Evolutionary conservation across 2,113 vertebrate species (phyloP).

Genomic region (Alosa alosa): DNA sequence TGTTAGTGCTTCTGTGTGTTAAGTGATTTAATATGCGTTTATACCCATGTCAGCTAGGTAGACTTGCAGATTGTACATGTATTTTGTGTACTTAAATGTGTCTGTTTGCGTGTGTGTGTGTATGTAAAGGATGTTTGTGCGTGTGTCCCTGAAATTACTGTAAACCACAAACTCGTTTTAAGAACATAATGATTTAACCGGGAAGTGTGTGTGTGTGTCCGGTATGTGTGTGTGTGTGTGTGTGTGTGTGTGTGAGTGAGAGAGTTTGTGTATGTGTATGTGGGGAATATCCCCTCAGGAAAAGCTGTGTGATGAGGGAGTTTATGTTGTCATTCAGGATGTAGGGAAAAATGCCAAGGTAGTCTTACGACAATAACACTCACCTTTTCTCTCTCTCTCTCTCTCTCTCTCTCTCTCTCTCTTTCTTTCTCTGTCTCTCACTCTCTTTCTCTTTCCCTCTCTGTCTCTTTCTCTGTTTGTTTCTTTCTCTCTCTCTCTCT

Average conservation of each 20-base stretch:
- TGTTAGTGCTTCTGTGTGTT: neutral
- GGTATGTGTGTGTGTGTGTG: slow-evolving; percentile 19
- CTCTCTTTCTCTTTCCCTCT: too few relatives aligned
- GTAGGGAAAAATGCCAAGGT: neutral
- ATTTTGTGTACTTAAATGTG: neutral
- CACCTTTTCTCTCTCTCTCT: too few relatives aligned
- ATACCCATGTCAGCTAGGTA: neutral
- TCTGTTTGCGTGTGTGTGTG: neutral
- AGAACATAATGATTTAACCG: neutral
- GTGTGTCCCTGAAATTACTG: neutral
- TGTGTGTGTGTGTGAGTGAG: slow-evolving; percentile 25
- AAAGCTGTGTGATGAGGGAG: slow-evolving; percentile 9
- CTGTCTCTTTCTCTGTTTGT: too few relatives aligned
- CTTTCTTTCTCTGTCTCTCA: too few relatives aligned
- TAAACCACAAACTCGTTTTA: neutral
- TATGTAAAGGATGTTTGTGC: neutral
- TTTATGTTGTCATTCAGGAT: slow-evolving; percentile 27
- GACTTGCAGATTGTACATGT: neutral
- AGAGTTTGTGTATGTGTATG: slow-evolving; percentile 8
- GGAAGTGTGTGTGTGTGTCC: neutral
- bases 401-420: too few relatives aligned
- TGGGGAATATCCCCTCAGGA: slow-evolving; percentile 26
- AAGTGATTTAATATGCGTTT: neutral
- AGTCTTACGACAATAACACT: neutral
- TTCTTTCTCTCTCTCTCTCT: neutral